Conservation (phyloP, 2,888 invertebrate genomes). For the Autographa pulchrina region DNA sequence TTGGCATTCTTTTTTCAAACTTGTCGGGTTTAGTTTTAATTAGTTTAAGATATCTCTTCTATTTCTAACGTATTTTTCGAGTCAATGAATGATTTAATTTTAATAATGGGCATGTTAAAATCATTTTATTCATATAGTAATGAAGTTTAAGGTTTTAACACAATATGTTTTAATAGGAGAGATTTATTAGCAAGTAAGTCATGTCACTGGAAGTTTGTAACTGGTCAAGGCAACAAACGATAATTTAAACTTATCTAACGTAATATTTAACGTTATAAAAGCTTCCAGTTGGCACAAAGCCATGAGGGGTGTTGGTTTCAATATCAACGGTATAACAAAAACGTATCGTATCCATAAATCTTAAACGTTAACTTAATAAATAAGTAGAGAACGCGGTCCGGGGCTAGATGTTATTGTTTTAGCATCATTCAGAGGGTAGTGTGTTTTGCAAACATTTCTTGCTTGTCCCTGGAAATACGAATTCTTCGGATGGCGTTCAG, state of each 20-base stretch:
- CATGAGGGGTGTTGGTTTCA: conserved; percentile 89
- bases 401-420: conserved; percentile 82
- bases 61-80: conserved; percentile 52
- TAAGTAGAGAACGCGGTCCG: conserved; percentile 78
- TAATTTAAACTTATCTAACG: conserved; percentile 63
- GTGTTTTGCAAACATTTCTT: conserved; percentile 87
- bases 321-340: conserved; percentile 85
- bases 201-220: conserved; percentile 85
- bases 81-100: conserved; percentile 43
- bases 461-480: conserved; percentile 73
- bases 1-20: conserved; percentile 60
- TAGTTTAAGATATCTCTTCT: conserved; percentile 59
- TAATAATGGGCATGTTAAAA: conserved; percentile 42
- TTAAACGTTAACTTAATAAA: conserved; percentile 78
- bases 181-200: conserved; percentile 82
- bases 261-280: conserved; percentile 77
- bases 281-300: conserved; percentile 88
- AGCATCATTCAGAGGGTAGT: conserved; percentile 78
- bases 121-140: conserved; percentile 38
- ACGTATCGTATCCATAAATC: conserved; percentile 88
- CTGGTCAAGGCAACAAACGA: conserved; percentile 56
- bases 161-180: conserved; percentile 69
- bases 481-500: conserved; percentile 87
- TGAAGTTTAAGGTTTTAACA: conserved; percentile 5
- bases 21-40: conserved; percentile 55